These are phyloP conservation scores for Liopterus haemorrhoidalis DNA, from an alignment of 2,888 invertebrate genomes.

Conservation along the genomic window DNA sequence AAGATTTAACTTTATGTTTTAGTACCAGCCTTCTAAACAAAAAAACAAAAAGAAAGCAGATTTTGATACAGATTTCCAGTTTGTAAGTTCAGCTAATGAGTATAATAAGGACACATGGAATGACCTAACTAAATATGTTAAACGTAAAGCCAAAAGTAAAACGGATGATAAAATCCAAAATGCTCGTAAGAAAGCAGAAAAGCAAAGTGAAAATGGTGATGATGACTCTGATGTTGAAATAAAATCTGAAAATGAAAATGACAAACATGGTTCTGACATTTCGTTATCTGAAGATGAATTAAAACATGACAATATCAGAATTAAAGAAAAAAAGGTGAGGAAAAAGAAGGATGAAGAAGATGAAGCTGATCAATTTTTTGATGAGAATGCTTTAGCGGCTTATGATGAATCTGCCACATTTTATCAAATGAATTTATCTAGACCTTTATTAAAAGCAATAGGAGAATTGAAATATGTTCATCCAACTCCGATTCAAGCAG, in stretches of 20 bases:
- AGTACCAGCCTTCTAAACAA: conserved; percentile 80
- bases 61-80: conserved; percentile 76
- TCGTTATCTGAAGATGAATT: conserved; percentile 74
- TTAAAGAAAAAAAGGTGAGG: conserved; percentile 58
- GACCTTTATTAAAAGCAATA: conserved; percentile 89
- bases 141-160: conserved; percentile 71
- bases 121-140: conserved; percentile 70
- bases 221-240: conserved; percentile 38
- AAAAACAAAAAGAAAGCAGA: conserved; percentile 66
- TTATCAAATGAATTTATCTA: conserved; percentile 93
- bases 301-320: conserved; percentile 62
- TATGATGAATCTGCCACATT: conserved; percentile 64
- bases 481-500: conserved; percentile 95
- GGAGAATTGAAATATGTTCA: conserved; percentile 81
- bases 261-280: conserved; percentile 53
- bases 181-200: conserved; percentile 48
- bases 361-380: conserved; percentile 46
- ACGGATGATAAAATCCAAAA: conserved; percentile 78
- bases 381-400: conserved; percentile 64
- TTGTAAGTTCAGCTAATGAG: conserved; percentile 69
- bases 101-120: conserved; percentile 79
- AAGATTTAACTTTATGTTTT: conserved; percentile 34
- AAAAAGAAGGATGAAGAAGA: conserved; percentile 48
- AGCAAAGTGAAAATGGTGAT: conserved; percentile 40
- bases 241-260: conserved; percentile 50